These are phyloP conservation scores for Ptychochromis oligacanthus DNA, from an alignment of 2,113 vertebrate species.

Conservation along the genomic window DNA sequence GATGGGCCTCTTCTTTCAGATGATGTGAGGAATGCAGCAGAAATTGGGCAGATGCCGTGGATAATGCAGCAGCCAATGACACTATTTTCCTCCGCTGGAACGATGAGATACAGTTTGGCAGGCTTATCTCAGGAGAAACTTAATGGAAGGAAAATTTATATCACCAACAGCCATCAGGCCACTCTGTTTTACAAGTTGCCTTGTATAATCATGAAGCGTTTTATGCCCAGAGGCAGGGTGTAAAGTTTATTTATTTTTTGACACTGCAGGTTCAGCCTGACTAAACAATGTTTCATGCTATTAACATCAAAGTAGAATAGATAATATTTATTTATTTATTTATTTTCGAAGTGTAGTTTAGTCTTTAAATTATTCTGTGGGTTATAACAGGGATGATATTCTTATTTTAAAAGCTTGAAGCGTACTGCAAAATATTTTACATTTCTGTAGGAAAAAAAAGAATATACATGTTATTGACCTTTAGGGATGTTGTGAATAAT, in stretches of 20 bases:
- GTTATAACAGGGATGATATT: fast-evolving
- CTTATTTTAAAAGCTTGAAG: not conserved
- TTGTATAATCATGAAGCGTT: slow-evolving; percentile 39
- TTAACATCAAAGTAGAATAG: not conserved
- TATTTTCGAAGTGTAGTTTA: too few relatives aligned
- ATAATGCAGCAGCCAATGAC: slow-evolving; percentile 7
- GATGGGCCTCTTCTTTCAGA: not conserved
- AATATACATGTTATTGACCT: not conserved
- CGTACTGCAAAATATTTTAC: not conserved
- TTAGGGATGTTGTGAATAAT: not conserved
- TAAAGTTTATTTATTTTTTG: not conserved
- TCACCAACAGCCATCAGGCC: slow-evolving; percentile 31
- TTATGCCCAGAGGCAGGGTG: slow-evolving; percentile 28
- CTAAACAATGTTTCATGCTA: not conserved
- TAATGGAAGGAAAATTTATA: slow-evolving; percentile 49
- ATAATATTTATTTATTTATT: too few relatives aligned
- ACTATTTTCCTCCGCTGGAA: not conserved
- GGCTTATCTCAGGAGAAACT: slow-evolving; percentile 27
- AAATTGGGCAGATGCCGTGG: slow-evolving; percentile 15
- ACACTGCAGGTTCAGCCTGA: not conserved
- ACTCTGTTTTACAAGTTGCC: slow-evolving; percentile 33
- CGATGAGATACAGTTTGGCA: slow-evolving; percentile 12
- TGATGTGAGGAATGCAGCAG: not conserved
- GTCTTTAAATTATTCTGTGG: not conserved
- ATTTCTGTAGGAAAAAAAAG: not conserved